Base-by-base conservation (phyloP, 2,888 invertebrate genomes). In the Spodoptera littoralis region DNA sequence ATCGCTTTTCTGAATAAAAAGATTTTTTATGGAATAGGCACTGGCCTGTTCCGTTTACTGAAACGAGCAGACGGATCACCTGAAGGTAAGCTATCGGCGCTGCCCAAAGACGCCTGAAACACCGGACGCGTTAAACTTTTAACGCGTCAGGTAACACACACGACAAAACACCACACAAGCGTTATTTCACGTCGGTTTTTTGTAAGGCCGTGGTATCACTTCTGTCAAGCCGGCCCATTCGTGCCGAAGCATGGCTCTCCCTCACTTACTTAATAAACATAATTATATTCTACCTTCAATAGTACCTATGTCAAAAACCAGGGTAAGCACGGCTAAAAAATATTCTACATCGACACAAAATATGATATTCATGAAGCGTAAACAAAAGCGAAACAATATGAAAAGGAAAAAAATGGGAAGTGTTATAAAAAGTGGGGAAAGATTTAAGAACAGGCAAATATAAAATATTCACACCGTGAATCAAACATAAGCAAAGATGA, bases 391-490 rank as follows among this genome's bases (percentile, higher is more conserved):
- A 57, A 65, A 73, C 55, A 69, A 49, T 56, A 55, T 53, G 45
- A 57, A 63, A 53, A 48, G 6, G 3, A 48, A 62, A 48, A 62
- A 52, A 18, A 42, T 49, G 11, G 18, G 30, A 47, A 49, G 18
- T 2, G 12, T 50, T 52, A 61, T 54, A 70, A 71, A 67, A 72
- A 68, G 30, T 53, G 41, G 42, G 50, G 50, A 46, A 11, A 56
- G 47, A 70, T 65, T 60, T 73, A 58, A 65, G 47, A 22, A 51
- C 53, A 52, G 8, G n/a, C 0, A 41, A 61, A 66, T 70, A 70
- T 73, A 46, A 71, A 63, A 70, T 71, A 71, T 76, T 67, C 47
- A 64, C 42, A 62, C 49, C 9, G 47, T 48, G 58, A 71, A 67
- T 65, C 60, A 65, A 67, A 64, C 46, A 42, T 60, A 49, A 59